Percentiles rank a stretch among this genome's conserved stretches.
Conservation (phyloP, 1,140 invertebrate species). For the Stegodyphus mimosarum region DNA sequence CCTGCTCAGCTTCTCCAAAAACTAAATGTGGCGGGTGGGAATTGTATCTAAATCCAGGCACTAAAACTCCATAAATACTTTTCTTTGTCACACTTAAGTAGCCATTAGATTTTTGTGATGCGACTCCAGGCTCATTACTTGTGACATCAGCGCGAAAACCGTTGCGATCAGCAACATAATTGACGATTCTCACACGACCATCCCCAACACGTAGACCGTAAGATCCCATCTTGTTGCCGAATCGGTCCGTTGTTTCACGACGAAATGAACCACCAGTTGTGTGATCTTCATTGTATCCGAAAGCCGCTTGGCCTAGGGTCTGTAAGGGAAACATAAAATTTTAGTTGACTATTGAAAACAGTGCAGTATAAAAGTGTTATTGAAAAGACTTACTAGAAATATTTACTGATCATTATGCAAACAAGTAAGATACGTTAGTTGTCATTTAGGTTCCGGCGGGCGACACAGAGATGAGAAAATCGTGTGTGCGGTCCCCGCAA, state of each 20-base stretch:
- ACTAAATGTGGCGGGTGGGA: too few species aligned
- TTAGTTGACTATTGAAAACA: too few species aligned
- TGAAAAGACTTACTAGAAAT: too few species aligned
- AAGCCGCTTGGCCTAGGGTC: slow-evolving; percentile 62
- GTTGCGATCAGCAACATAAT: slow-evolving; percentile 63
- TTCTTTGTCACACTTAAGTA: slow-evolving; percentile 1
- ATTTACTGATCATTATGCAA: too few species aligned
- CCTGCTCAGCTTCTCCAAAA: slow-evolving; percentile 2
- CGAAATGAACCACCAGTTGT: slow-evolving; percentile 64
- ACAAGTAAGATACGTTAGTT: too few species aligned
- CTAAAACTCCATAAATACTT: neutral
- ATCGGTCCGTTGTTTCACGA: slow-evolving; percentile 62
- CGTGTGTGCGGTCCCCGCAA: too few species aligned
- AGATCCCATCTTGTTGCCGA: slow-evolving; percentile 63
- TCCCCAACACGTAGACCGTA: slow-evolving; percentile 64
- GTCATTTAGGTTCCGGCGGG: too few species aligned
- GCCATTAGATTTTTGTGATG: neutral
- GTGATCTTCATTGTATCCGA: slow-evolving; percentile 65
- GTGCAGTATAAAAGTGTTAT: too few species aligned
- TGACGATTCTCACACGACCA: slow-evolving; percentile 64
- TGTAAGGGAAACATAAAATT: slow-evolving; percentile 4
- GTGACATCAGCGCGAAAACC: slow-evolving; percentile 61
- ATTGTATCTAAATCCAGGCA: slow-evolving; percentile 10
- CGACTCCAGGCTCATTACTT: slow-evolving; percentile 44
- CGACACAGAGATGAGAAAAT: too few species aligned